Evolutionary conservation across 2,888 invertebrate species (phyloP).

Genomic region (Celastrina argiolus): DNA sequence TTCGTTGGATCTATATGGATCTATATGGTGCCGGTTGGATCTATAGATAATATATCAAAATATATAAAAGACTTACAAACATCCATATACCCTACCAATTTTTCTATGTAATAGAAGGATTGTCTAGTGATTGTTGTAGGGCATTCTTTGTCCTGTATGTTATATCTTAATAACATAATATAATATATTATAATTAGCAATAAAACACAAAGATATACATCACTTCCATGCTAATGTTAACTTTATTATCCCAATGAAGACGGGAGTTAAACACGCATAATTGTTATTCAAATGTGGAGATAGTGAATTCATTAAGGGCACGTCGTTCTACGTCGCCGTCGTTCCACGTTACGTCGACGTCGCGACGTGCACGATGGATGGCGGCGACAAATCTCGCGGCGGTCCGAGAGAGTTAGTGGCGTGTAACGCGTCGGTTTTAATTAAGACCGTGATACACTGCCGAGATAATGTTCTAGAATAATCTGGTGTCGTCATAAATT

Average conservation of each 20-base stretch:
- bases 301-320: not conserved
- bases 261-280: not conserved
- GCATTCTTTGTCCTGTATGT: no score
- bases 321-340: constrained; percentile 7
- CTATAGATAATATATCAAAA: no score
- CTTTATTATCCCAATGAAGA: not conserved
- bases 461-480: not conserved
- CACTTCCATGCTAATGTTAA: not conserved
- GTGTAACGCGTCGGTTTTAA: constrained; percentile 33
- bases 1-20: no score
- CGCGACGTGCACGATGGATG: constrained; percentile 60
- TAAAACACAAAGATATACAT: no score
- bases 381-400: constrained; percentile 56
- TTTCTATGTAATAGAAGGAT: no score
- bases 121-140: no score
- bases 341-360: constrained; percentile 55
- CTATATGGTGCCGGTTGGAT: no score
- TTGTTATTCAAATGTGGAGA: constrained; percentile 4
- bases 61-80: no score
- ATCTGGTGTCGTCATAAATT: constrained; percentile 4
- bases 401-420: constrained; percentile 54
- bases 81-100: no score
- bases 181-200: no score
- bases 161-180: no score
- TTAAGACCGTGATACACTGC: constrained; percentile 4